These are phyloP conservation scores for Enteromius argenteus DNA, from an alignment of 2,797 vertebrate genomes.

Conservation along the genomic window DNA sequence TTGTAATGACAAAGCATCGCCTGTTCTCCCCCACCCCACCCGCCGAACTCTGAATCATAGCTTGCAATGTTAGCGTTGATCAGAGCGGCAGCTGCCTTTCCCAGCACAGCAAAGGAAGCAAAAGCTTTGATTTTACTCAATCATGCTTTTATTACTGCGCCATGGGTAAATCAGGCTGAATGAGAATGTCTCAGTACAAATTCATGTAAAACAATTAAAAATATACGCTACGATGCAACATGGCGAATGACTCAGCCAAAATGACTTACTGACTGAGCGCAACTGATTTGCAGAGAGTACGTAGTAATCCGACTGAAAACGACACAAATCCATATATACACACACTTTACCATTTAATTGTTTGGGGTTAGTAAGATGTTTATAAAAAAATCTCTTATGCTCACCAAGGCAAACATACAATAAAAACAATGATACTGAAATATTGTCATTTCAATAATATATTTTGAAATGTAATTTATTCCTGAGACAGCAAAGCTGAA, in stretches of 20 bases:
- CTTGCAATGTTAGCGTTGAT: conserved; percentile 24
- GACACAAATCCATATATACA: background rate
- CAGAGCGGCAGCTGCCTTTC: conserved; percentile 32
- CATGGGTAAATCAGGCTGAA: conserved; percentile 20
- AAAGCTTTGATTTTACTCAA: conserved; percentile 24
- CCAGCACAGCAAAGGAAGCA: conserved; percentile 27
- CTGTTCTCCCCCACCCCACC: conserved; percentile 25
- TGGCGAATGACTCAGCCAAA: background rate
- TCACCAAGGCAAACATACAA: background rate
- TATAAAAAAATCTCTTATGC: background rate
- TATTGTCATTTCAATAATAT: background rate
- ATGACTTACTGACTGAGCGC: background rate
- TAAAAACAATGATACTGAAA: background rate
- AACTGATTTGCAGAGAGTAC: background rate
- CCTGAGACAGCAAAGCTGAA: background rate
- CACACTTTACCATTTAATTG: background rate
- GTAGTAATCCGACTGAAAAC: background rate
- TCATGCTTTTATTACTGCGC: conserved; percentile 20
- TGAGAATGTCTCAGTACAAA: conserved; percentile 2
- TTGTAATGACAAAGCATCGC: conserved; percentile 39
- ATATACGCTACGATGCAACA: background rate
- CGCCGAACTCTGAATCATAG: conserved; percentile 32
- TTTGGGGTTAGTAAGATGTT: background rate
- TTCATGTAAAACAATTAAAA: background rate
- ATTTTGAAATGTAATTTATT: background rate